Conservation (phyloP, 2,888 invertebrate species). For the Tenthredo livida region DNA sequence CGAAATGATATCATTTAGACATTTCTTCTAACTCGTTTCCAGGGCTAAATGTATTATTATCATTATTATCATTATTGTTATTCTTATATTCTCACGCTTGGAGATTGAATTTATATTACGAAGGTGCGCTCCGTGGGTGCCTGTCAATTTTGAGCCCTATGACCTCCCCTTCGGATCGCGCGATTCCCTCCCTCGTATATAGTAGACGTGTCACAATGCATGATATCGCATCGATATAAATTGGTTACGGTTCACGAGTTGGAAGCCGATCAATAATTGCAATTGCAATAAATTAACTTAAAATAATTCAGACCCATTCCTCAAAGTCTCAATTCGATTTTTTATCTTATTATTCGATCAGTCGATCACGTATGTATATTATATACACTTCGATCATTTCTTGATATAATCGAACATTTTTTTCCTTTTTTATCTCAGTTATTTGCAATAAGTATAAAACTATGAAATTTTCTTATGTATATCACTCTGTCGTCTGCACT, state of each 20-base stretch:
- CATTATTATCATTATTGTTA: background rate
- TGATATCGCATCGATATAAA: background rate
- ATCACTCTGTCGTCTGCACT: background rate
- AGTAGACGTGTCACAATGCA: background rate
- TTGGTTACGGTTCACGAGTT: background rate
- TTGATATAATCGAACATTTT: background rate
- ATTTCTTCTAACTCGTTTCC: background rate
- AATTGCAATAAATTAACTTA: background rate
- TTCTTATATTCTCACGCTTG: background rate
- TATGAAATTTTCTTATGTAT: background rate
- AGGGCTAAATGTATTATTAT: conserved; percentile 30
- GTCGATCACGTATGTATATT: background rate
- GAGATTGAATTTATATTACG: conserved; percentile 29
- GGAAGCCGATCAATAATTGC: background rate
- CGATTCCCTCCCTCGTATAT: conserved; percentile 36
- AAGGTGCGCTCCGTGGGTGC: conserved; percentile 68
- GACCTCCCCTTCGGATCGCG: conserved; percentile 69
- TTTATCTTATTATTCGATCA: background rate
- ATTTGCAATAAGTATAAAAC: background rate
- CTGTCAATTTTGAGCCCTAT: conserved; percentile 72
- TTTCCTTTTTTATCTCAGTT: background rate
- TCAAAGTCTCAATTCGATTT: background rate
- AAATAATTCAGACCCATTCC: background rate
- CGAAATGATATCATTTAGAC: background rate
- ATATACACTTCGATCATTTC: background rate